Percentiles rank a stretch among this genome's conserved stretches.
phyloP scores from a whole-genome alignment of 2,797 vertebrate species.

The Halcyon leucocephala region DNA sequence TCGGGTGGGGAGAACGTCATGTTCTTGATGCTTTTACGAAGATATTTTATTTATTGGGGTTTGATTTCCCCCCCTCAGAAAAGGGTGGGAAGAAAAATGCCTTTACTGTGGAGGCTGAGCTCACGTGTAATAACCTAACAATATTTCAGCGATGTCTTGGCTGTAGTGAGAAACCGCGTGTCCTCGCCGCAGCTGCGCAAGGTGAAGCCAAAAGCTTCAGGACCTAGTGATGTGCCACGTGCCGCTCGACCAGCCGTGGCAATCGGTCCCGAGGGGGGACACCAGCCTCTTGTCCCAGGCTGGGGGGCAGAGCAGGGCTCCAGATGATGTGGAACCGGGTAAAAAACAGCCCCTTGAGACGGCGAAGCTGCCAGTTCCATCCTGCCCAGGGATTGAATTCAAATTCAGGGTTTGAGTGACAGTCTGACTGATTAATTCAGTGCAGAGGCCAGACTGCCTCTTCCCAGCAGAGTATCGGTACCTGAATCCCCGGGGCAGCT shows the following conservation, averaged over 20 bases:
- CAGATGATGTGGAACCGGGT: background rate
- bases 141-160: background rate
- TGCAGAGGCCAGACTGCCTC: background rate
- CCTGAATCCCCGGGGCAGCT: background rate
- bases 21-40: background rate
- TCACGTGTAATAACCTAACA: background rate
- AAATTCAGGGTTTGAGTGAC: slow-evolving; percentile 14
- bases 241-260: fast-evolving
- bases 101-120: background rate
- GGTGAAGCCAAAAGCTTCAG: background rate
- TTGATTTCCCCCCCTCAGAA: background rate
- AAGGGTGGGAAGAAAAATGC: background rate
- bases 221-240: background rate
- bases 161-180: background rate
- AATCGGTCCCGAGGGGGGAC: fast-evolving
- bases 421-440: slow-evolving; percentile 32
- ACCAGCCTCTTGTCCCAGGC: background rate
- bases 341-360: background rate
- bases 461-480: background rate
- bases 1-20: fast-evolving
- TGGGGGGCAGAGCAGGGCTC: background rate
- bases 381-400: background rate
- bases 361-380: background rate
- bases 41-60: background rate
- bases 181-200: background rate